These are phyloP conservation scores for Isichthys henryi DNA, from an alignment of 2,113 vertebrate species.

Conservation along the genomic window DNA sequence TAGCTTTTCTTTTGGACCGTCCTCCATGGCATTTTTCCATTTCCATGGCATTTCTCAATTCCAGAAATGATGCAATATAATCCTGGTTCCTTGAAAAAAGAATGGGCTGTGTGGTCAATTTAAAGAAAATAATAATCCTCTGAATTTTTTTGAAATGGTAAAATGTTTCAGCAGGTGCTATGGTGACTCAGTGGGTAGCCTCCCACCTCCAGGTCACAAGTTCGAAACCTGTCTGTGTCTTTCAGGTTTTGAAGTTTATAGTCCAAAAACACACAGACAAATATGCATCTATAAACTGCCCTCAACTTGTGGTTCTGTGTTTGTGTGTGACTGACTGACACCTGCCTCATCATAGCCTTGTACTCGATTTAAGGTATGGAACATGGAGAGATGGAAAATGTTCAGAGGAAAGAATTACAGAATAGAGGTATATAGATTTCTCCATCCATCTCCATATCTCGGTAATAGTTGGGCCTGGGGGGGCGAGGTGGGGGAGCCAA, in stretches of 20 bases:
- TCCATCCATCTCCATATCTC: not conserved
- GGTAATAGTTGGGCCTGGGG: no score
- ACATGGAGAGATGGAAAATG: not conserved
- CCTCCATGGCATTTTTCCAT: not conserved
- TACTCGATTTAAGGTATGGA: not conserved
- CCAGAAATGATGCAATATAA: not conserved
- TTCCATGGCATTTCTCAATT: not conserved
- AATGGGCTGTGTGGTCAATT: not conserved
- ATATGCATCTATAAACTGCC: not conserved
- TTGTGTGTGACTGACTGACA: not conserved
- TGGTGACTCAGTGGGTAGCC: not conserved
- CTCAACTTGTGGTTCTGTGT: not conserved
- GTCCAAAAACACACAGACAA: not conserved
- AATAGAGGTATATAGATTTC: not conserved
- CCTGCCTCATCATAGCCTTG: not conserved
- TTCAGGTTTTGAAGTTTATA: not conserved
- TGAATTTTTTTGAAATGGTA: not conserved
- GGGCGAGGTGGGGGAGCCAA: not conserved
- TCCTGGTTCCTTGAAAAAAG: not conserved
- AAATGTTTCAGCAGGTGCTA: not conserved
- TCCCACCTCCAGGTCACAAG: not conserved
- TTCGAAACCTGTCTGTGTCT: not conserved
- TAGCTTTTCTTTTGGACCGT: not conserved
- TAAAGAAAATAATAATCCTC: not conserved
- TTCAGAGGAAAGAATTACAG: not conserved